Evolutionary conservation across 2,797 vertebrate species (phyloP), one percentile per base, ranked within the genome.

Genomic region (Phataginus tetradactyla): DNA sequence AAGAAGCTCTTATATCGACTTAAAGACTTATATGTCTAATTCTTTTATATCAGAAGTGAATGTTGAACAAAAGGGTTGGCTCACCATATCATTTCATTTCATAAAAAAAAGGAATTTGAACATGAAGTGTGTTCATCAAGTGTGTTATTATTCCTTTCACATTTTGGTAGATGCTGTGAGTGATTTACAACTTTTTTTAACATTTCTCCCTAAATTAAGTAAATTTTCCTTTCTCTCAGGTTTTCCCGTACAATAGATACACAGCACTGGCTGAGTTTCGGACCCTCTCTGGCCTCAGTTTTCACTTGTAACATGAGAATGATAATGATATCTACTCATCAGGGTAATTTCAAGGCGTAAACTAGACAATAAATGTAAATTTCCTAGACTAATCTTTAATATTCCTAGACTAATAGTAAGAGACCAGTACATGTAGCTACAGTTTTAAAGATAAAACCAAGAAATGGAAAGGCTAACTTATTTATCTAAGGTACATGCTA

Each of bases 361-460:
- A 80, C 42, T 85, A n/a, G 4, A 25, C 85, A 89, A 18, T 53
- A 85, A 69, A 53, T 51, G 13, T 78, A 59, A 34, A 86, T 78
- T 75, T 89, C 25, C 51, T 94, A 92, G 23, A 95, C 14, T 7
- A 90, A 92, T 75, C 0, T 9, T 85, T 88, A 83, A 27, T 45
- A 10, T 45, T 45, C 45, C 45, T 12, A 45, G 45, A 45, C 45
- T 29, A 71, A 42, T 72, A 88, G 55, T 53, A 94, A 85, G 61
- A 93, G 20, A 77, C 45, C n/a, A 86, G 81, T 34, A 64, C 21
- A 78, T 72, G 20, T 94, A 53, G 32, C 32, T 74, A 64, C 5
- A 18, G 37, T 69, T 86, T 94, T 72, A n/a, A 95, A 59, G 37
- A 90, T 92, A 64, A 97, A 55, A 94, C 5, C 8, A 75, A 86